Evolutionary conservation across 2,888 invertebrate genomes (phyloP).

Genomic region (Eupithecia vulgata): DNA sequence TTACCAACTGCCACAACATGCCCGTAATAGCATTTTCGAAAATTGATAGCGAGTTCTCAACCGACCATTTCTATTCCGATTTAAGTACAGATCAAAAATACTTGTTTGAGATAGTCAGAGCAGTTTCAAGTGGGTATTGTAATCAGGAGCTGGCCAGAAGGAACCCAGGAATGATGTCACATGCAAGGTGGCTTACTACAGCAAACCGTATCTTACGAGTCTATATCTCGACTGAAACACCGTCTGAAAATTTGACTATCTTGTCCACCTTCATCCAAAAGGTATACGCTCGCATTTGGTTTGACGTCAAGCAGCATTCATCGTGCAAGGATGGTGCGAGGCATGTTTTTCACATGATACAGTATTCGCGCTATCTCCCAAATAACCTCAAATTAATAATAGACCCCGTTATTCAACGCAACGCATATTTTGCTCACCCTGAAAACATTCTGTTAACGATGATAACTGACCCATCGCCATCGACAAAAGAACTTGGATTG

Average conservation of each 20-base stretch:
- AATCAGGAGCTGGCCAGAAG: slow-evolving; percentile 28
- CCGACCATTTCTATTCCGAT: not conserved
- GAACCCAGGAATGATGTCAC: slow-evolving; percentile 40
- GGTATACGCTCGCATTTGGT: too few relatives aligned
- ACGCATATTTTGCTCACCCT: slow-evolving; percentile 2
- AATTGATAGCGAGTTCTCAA: not conserved
- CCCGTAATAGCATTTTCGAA: slow-evolving; percentile 8
- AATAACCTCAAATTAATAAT: slow-evolving; percentile 4
- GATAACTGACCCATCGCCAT: slow-evolving; percentile 4
- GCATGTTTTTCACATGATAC: slow-evolving; percentile 11
- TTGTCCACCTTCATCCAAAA: too few relatives aligned
- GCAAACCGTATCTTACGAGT: slow-evolving; percentile 41
- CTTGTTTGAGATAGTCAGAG: slow-evolving; percentile 13
- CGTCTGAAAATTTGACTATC: too few relatives aligned
- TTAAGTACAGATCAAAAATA: slow-evolving; percentile 24
- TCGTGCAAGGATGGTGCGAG: slow-evolving; percentile 32
- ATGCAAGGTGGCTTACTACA: slow-evolving; percentile 43
- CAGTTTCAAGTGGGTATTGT: slow-evolving; percentile 21
- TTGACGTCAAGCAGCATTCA: slow-evolving; percentile 22
- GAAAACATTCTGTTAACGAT: slow-evolving; percentile 2
- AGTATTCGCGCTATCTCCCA: slow-evolving; percentile 4
- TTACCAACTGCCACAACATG: slow-evolving; percentile 5
- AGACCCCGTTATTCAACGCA: slow-evolving; percentile 3
- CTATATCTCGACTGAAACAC: slow-evolving; percentile 23
- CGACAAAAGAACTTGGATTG: slow-evolving; percentile 4